phyloP scores from a whole-genome alignment of 2,113 vertebrate genomes.

The Calidris pygmaea region DNA sequence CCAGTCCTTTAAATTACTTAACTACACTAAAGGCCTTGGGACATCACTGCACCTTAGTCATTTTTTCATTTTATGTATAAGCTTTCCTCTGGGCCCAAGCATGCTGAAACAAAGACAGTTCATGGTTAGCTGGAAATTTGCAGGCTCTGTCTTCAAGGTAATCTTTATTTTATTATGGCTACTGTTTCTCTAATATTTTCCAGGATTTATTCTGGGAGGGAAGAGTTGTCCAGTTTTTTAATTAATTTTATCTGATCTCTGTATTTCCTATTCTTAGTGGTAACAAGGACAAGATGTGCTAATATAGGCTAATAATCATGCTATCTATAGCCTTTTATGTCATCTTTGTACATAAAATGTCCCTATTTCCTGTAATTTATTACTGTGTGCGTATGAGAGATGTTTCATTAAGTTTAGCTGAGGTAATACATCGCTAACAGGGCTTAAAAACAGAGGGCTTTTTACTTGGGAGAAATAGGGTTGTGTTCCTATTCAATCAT shows the following conservation, averaged over 20 bases:
- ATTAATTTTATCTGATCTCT: neutral
- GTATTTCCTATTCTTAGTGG: neutral
- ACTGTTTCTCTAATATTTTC: neutral
- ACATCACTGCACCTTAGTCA: neutral
- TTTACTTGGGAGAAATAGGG: neutral
- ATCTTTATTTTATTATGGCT: neutral
- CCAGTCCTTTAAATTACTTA: neutral
- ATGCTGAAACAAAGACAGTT: neutral
- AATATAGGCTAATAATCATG: neutral
- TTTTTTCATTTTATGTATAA: neutral
- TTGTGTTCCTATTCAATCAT: neutral
- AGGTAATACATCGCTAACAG: neutral
- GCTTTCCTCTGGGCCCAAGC: neutral
- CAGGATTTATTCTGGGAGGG: neutral
- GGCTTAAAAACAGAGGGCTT: neutral
- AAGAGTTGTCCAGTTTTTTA: neutral
- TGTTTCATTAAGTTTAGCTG: slow-evolving; percentile 14
- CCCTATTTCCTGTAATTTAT: neutral
- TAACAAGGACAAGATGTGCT: slow-evolving; percentile 30
- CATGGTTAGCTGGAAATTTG: neutral
- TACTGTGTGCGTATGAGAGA: neutral
- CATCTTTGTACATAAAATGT: slow-evolving; percentile 32
- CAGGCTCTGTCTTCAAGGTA: neutral
- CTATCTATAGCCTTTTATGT: slow-evolving; percentile 40
- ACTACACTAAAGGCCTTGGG: neutral